phyloP scores from a whole-genome alignment of 2,888 invertebrate species.

The Fissipunctia ypsillon region DNA sequence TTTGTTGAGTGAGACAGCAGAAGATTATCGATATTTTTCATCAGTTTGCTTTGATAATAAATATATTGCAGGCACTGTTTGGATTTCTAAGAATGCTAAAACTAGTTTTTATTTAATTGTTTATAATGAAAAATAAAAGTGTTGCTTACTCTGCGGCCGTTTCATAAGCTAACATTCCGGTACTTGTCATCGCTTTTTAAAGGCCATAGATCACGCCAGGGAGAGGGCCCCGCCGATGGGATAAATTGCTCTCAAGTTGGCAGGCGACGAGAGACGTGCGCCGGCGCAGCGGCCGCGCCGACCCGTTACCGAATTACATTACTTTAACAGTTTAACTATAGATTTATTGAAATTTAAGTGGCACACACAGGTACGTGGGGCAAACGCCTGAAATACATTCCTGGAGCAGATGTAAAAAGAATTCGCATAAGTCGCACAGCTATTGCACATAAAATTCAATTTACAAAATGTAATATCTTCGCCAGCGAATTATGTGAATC shows the following conservation, averaged over 20 bases:
- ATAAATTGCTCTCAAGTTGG: constrained; percentile 84
- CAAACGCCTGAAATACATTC: constrained; percentile 32
- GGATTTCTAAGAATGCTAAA: constrained; percentile 51
- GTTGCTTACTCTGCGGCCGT: constrained; percentile 57
- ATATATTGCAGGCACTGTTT: constrained; percentile 61
- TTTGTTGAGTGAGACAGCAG: constrained; percentile 55
- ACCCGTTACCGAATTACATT: constrained; percentile 70
- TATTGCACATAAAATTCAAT: constrained; percentile 67
- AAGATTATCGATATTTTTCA: constrained; percentile 53
- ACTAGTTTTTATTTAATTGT: constrained; percentile 62
- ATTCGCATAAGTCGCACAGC: constrained; percentile 85
- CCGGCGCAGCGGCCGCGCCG: constrained; percentile 68
- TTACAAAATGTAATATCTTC: constrained; percentile 70
- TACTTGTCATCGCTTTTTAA: constrained; percentile 82
- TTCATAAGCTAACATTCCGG: constrained; percentile 64
- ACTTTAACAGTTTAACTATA: constrained; percentile 77
- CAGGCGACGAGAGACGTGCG: constrained; percentile 80
- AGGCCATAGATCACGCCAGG: constrained; percentile 80
- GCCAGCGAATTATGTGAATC: constrained; percentile 88
- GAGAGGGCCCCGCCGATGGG: constrained; percentile 77
- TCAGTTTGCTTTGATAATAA: constrained; percentile 50
- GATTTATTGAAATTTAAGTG: constrained; percentile 80
- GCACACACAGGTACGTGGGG: constrained; percentile 63
- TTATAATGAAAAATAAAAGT: constrained; percentile 58
- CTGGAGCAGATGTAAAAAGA: constrained; percentile 59